A percentile compares a stretch with the other conserved stretches of the same genome.
phyloP scores from a whole-genome alignment of 2,888 invertebrate genomes.

The Dasypolia templi region DNA sequence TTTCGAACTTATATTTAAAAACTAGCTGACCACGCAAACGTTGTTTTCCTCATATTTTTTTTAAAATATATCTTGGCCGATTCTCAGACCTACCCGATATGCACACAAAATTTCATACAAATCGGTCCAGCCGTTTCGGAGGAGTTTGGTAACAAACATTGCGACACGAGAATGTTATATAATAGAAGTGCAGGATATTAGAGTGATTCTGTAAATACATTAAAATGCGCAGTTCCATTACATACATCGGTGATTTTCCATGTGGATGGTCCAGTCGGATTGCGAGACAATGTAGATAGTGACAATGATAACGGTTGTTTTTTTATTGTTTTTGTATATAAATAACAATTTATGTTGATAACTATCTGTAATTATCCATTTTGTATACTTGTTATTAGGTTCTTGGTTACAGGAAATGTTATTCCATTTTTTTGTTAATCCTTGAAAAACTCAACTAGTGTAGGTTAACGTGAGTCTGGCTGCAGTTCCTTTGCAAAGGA shows the following conservation, averaged over 20 bases:
- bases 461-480: background rate
- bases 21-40: too few relatives aligned
- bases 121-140: too few relatives aligned
- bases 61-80: too few relatives aligned
- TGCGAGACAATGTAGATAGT: constrained; percentile 30
- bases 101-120: too few relatives aligned
- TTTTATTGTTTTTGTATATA: constrained; percentile 25
- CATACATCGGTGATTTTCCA: constrained; percentile 40
- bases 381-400: constrained; percentile 10
- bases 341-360: constrained; percentile 19
- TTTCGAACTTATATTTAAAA: too few relatives aligned
- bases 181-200: too few relatives aligned
- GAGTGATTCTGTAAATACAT: background rate
- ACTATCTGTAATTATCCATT: constrained; percentile 29
- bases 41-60: too few relatives aligned
- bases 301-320: constrained; percentile 11
- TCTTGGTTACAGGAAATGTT: background rate
- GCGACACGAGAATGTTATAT: too few relatives aligned
- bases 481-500: background rate
- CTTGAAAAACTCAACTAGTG: background rate
- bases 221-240: constrained; percentile 30
- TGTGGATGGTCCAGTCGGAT: background rate
- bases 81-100: too few relatives aligned
- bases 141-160: too few relatives aligned
- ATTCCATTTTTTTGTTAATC: background rate